Conservation (phyloP, 1,140 invertebrate genomes). For the Stenopsyche tienmushanensis region DNA sequence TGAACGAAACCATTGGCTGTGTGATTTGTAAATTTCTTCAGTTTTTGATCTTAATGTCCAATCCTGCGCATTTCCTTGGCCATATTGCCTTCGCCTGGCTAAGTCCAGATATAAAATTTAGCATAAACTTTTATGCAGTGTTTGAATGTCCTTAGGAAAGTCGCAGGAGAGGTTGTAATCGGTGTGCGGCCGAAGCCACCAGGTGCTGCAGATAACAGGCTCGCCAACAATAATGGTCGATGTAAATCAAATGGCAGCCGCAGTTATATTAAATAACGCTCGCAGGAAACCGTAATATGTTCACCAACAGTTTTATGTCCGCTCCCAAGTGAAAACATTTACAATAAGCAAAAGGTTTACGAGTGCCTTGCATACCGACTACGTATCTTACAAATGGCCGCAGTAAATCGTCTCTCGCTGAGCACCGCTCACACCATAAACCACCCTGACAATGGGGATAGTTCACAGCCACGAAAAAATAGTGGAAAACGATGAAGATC, state of each 20-base stretch:
- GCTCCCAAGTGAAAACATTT: slow-evolving; percentile 24
- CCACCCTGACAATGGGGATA: background rate
- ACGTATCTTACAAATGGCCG: slow-evolving; percentile 13
- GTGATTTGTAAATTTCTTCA: background rate
- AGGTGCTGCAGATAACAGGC: slow-evolving; percentile 34
- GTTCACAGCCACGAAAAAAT: no score
- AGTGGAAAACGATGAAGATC: no score
- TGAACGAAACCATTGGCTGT: background rate
- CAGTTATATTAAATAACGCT: slow-evolving; percentile 38
- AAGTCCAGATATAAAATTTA: no score
- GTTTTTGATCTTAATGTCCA: background rate
- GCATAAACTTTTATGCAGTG: no score
- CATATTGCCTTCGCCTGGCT: background rate
- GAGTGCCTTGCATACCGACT: background rate
- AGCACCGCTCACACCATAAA: background rate
- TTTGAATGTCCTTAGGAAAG: no score
- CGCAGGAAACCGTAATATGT: slow-evolving; percentile 31
- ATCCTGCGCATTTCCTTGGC: background rate
- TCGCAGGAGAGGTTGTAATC: background rate
- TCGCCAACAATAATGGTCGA: slow-evolving; percentile 31
- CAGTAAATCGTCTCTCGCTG: slow-evolving; percentile 3
- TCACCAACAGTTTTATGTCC: slow-evolving; percentile 31
- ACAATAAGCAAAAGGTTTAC: slow-evolving; percentile 25
- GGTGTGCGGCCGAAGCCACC: background rate
- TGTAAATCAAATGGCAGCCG: slow-evolving; percentile 38